Evolutionary conservation across 2,888 invertebrate genomes (phyloP), one percentile per base, ranked within the genome.

Genomic region (Troides aeacus): DNA sequence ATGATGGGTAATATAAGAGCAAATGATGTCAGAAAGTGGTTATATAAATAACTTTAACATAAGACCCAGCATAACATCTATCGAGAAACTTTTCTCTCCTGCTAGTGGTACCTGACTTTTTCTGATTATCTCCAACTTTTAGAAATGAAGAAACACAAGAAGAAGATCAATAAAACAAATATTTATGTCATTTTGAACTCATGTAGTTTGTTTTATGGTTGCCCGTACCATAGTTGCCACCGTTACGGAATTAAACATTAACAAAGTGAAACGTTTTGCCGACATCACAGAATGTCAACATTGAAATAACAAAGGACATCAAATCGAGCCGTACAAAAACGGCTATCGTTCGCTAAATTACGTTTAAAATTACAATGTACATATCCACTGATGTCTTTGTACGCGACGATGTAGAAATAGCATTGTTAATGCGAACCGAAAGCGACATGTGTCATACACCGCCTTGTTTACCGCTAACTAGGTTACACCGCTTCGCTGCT

Each of bases 331-430:
- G 36, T 50, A 56, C 36, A 53, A 24, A 58, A 63, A 65, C 62
- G 62, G 61, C 62, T 64, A 42, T 36, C 66, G 56, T 62, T 50
- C 39, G 61, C 57, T 66, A 66, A 69, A 58, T 69, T 64, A 57
- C 61, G 64, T 62, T 66, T 53, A 62, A 66, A 70, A 69, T 69
- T 69, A 70, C 64, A 66, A 24, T 70, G 65, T 70, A 57, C 65
- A 69, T 65, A 65, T 56, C 18, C 56, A 69, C 39, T 39, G 30
- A 17, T 21, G 68, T 53, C 68, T 63, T 63, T 59, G 59, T 7
- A 39, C 10, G 21, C 24, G 42, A 57, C 50, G 69, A 69, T 39
- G 59, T 70, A 53, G 62, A 70, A 70, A 66, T 66, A 59, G 69
- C 69, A 66, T 70, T 66, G 62, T 66, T 70, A 70, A 70, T 70